Base-by-base conservation (phyloP, 2,888 invertebrate species). In the Mythimna albipuncta region DNA sequence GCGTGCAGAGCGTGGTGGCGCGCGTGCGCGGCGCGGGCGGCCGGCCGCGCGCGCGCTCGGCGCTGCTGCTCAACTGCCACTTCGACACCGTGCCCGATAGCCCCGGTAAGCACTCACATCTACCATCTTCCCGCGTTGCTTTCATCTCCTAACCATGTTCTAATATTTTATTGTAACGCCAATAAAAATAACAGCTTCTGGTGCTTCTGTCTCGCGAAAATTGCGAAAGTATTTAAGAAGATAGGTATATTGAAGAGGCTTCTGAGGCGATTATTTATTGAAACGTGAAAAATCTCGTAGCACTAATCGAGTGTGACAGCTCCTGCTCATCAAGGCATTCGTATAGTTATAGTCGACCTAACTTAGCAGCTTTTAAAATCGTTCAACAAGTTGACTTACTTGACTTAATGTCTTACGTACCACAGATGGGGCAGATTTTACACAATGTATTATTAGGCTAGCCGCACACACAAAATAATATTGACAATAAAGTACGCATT, bases 21-120 rank as follows among this genome's bases (percentile, higher is more conserved):
- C 93, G 94, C 65, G 89, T 93, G 86, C 85, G 90, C 72, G 97
- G 90, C 80, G 88, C 84, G 77, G 97, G 97, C 77, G 85, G 82
- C 44, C 77, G 97, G 97, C 66, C 78, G 69, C 71, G 67, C 63
- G 5, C 88, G 4, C 96, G 96, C 84, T 91, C 96, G 80, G 97
- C 98, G 85, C 94, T 99, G 78, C 96, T 99, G 87, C 94, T 99
- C 86, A 99, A 99, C 95, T 98, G 99, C 89, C 99, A 99, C 96
- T 99, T 98, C 95, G 99, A 99, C 96, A 97, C 98, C 67, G 98
- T 99, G 85, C 97, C 98, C 54, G 98, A 98, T 87, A 98, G 98
- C 93, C 98, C 98, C 91, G 99, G 98, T 98, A 90, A 85, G 89
- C 50, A 55, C 9, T 21, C 21, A 26, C 32, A 32, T 32, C 6